Evolutionary conservation across 2,888 invertebrate species (phyloP).

Genomic region (Bruchidius siliquastri): DNA sequence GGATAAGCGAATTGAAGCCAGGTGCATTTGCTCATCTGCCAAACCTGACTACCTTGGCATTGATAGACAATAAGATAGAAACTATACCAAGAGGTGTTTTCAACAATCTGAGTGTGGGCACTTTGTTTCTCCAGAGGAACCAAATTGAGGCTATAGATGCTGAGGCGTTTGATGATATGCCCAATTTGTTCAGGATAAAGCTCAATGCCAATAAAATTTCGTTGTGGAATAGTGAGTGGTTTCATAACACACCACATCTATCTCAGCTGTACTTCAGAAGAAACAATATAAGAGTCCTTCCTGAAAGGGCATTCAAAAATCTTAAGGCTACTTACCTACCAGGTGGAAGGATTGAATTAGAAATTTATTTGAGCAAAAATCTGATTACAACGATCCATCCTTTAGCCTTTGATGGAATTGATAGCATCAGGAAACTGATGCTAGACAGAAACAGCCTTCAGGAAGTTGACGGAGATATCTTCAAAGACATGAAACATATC

Average conservation of each 20-base stretch:
- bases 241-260: slow-evolving; percentile 35
- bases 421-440: slow-evolving; percentile 26
- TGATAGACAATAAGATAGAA: slow-evolving; percentile 26
- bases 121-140: slow-evolving; percentile 26
- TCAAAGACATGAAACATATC: slow-evolving; percentile 21
- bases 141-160: slow-evolving; percentile 24
- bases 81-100: slow-evolving; percentile 23
- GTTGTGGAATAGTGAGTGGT: slow-evolving; percentile 38
- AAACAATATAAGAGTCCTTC: slow-evolving; percentile 33
- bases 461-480: slow-evolving; percentile 21
- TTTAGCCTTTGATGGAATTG: slow-evolving; percentile 24
- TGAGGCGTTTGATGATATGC: slow-evolving; percentile 29
- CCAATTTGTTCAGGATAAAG: slow-evolving; percentile 32
- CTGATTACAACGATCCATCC: slow-evolving; percentile 23
- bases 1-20: slow-evolving; percentile 17
- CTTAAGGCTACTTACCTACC: slow-evolving; percentile 24
- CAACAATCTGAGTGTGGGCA: slow-evolving; percentile 19
- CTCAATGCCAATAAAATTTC: slow-evolving; percentile 36
- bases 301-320: slow-evolving; percentile 35
- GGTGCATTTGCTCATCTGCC: slow-evolving; percentile 25
- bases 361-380: slow-evolving; percentile 33
- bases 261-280: slow-evolving; percentile 33
- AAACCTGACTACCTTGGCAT: slow-evolving; percentile 17
- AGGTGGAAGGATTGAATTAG: slow-evolving; percentile 15
- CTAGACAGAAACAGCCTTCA: slow-evolving; percentile 29